Evolutionary conservation across 2,113 vertebrate genomes (phyloP).

Genomic region (Grammomys surdaster): DNA sequence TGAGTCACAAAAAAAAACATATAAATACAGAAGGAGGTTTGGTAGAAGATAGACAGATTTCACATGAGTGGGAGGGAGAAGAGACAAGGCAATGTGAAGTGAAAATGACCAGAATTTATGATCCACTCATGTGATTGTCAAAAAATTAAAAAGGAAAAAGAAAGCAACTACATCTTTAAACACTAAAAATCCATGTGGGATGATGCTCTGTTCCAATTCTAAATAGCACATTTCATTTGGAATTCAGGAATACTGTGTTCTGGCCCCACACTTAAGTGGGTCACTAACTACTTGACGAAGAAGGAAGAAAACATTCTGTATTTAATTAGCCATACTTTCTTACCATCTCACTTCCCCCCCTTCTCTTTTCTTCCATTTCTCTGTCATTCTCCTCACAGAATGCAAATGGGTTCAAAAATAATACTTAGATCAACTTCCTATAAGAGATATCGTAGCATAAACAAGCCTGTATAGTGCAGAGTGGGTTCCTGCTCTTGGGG

Average conservation of each 20-base stretch:
- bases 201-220: background rate
- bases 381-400: background rate
- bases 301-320: background rate
- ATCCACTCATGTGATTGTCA: too few relatives aligned
- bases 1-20: background rate
- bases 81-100: background rate
- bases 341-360: background rate
- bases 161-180: background rate
- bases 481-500: rapidly evolving
- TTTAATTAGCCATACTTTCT: background rate
- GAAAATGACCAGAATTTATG: background rate
- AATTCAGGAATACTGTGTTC: background rate
- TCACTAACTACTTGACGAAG: background rate
- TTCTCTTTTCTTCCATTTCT: background rate
- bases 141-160: background rate
- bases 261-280: background rate
- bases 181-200: background rate
- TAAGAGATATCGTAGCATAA: background rate
- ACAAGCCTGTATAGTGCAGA: background rate
- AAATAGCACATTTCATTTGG: background rate
- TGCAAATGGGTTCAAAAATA: background rate
- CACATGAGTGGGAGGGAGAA: background rate
- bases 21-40: background rate
- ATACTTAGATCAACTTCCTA: too few relatives aligned
- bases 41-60: too few relatives aligned